Evolutionary conservation across 2,113 vertebrate species (phyloP).

Genomic region (Uropsilus gracilis): DNA sequence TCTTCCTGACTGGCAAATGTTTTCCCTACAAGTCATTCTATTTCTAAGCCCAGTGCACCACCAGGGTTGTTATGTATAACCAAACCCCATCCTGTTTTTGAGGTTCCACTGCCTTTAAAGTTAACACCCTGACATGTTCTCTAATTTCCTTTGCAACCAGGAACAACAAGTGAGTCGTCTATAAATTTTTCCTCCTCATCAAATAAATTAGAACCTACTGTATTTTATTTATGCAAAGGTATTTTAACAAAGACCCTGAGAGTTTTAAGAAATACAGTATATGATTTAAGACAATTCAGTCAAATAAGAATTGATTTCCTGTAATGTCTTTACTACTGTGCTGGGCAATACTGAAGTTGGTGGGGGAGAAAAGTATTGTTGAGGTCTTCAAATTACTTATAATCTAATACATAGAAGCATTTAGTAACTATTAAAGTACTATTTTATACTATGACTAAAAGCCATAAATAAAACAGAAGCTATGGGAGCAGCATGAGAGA

Average conservation of each 20-base stretch:
- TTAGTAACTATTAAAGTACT: neutral
- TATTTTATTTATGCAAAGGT: neutral
- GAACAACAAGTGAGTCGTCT: neutral
- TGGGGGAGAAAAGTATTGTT: neutral
- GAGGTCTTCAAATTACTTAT: neutral
- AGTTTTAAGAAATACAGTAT: neutral
- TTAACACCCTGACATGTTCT: neutral
- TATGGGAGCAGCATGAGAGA: neutral
- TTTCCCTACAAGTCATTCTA: neutral
- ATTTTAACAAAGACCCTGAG: neutral
- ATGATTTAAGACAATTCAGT: neutral
- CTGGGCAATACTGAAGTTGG: neutral
- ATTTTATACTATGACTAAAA: neutral
- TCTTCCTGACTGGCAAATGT: neutral
- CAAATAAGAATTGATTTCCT: neutral
- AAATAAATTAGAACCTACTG: constrained; percentile 4
- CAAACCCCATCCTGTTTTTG: neutral
- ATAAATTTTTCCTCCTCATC: neutral
- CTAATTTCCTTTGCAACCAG: neutral
- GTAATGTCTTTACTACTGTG: neutral
- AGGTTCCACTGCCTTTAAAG: neutral
- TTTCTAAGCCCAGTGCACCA: neutral
- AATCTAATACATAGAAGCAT: neutral
- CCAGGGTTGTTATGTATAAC: neutral
- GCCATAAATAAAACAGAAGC: neutral